phyloP scores from a whole-genome alignment of 2,113 vertebrate genomes.

The Dasyprocta punctata region DNA sequence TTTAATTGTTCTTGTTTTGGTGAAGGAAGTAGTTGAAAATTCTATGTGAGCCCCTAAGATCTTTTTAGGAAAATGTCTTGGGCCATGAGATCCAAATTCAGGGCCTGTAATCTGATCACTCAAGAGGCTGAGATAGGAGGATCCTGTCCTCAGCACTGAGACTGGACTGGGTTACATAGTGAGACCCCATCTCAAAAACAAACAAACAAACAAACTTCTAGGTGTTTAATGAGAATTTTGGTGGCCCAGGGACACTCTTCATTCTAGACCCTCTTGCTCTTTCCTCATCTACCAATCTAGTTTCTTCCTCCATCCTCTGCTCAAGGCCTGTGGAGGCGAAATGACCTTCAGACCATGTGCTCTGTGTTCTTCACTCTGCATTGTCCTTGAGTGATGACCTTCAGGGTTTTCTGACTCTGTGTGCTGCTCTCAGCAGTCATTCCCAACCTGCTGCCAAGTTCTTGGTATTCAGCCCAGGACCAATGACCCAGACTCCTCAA shows the following conservation, averaged over 20 bases:
- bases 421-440: background rate
- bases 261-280: background rate
- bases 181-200: background rate
- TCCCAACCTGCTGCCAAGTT: background rate
- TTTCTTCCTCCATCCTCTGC: background rate
- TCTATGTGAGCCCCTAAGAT: background rate
- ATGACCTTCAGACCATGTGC: background rate
- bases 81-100: background rate
- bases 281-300: background rate
- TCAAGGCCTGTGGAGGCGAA: background rate
- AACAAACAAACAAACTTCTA: background rate
- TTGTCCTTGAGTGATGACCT: background rate
- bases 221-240: background rate
- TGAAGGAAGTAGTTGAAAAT: background rate
- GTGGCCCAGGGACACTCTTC: background rate
- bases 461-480: background rate
- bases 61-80: conserved; percentile 3
- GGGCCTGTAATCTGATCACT: background rate
- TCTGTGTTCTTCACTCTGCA: background rate
- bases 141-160: no score
- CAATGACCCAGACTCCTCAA: background rate
- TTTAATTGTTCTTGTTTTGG: background rate
- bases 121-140: background rate
- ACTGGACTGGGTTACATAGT: background rate
- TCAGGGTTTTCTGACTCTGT: background rate